phyloP scores from a whole-genome alignment of 1,140 invertebrate species.

The Cydia amplana region DNA sequence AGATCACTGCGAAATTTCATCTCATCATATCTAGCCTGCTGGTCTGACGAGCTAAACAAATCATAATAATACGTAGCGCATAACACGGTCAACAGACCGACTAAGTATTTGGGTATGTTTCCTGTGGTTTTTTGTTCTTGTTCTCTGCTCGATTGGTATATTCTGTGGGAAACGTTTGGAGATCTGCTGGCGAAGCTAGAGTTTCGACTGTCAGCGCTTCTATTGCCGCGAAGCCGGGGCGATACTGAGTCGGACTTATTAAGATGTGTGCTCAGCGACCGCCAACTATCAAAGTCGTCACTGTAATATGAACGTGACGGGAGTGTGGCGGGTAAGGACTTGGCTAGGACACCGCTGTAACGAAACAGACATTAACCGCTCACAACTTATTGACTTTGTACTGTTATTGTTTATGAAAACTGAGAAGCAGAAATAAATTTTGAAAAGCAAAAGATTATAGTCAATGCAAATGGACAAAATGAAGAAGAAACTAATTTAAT shows the following conservation, averaged over 20 bases:
- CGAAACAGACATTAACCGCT: conserved; percentile 58
- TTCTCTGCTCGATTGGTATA: conserved; percentile 7
- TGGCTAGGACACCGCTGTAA: conserved; percentile 62
- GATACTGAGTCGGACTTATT: background rate
- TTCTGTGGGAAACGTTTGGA: conserved; percentile 8
- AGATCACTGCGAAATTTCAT: conserved; percentile 58
- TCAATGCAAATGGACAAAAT: background rate
- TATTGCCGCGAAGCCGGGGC: background rate
- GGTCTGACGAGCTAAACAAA: background rate
- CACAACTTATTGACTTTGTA: conserved; percentile 37
- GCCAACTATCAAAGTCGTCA: conserved; percentile 42
- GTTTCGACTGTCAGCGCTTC: conserved; percentile 13
- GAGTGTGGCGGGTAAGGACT: conserved; percentile 61
- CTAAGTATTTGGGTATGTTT: background rate
- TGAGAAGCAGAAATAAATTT: background rate
- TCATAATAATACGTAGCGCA: background rate
- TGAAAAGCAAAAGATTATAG: background rate
- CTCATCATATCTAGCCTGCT: conserved; percentile 48
- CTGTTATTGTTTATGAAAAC: background rate
- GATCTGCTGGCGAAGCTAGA: background rate
- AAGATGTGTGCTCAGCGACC: background rate
- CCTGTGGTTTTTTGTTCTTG: background rate
- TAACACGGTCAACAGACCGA: background rate
- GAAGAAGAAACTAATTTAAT: background rate
- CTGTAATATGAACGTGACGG: conserved; percentile 55